Base-by-base conservation (phyloP, 2,113 vertebrate species). In the Corythoichthys haematopterus region DNA sequence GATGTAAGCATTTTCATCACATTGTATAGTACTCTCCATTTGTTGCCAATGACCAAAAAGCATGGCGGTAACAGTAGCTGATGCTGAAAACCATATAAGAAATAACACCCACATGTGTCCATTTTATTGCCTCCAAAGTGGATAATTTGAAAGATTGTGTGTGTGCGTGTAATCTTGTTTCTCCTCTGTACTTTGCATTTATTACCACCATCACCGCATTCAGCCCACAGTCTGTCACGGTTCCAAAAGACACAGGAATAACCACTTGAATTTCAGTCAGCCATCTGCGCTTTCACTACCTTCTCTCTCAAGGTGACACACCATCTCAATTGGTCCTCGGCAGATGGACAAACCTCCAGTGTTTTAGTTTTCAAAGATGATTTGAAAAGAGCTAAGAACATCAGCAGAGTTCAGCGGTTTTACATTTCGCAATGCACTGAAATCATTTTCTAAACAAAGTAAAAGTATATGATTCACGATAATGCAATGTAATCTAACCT, bases 101-200 rank as follows among this genome's bases (percentile, higher is more conserved):
- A 82, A 57, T 68, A 50, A 87, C 80, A 81, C 80, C 84, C 83
- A 88, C 77, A 37, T 58, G 63, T 74, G 67, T 55, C 70, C 52
- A 48, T 83, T 88, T 89, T 82, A 86, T 48, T 48, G 74, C 67
- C 73, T 85, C 80, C 78, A 50, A 50, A 64, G 60, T 64, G 40
- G 43, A 81, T 57, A 79, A 80, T 87, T 86, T 80, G 86, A 64
- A 70, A 76, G 72, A 77, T 72, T 66, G 79, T 79, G 69, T 28
- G 48, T 90, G 85, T 89, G 89, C 90, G 75, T 83, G 72, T 88
- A 85, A 85, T 86, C 83, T 88, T 81, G 77, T 53, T 86, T 86
- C 79, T 87, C 87, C 80, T 84, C 84, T 79, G 85, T 86, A 85
- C 83, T 83, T 90, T 90, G 80, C 80, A 13, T 88, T 85, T 70